Base-by-base conservation (phyloP, 2,113 vertebrate genomes). In the Ammodytes marinus region DNA sequence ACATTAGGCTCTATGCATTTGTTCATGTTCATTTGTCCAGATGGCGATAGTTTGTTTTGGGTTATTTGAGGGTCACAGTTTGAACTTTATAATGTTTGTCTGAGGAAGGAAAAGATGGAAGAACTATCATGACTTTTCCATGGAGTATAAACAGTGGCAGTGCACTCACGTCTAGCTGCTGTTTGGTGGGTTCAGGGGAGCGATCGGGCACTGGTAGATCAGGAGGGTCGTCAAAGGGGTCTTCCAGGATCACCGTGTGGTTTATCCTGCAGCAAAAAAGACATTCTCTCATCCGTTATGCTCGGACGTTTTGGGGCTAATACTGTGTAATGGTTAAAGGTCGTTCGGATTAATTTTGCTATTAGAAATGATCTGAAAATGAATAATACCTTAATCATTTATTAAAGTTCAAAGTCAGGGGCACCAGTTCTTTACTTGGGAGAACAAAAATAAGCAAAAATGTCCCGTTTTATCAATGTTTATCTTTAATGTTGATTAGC, bases 241-340 rank as follows among this genome's bases (percentile, higher is more conserved):
- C 98, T 45, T 99, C 98, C 85, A 99, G 94, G 91, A 99, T 96
- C 49, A 99, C 97, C 0, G 98, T 98, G 85, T 99, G 98, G 91
- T 97, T 99, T 94, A 99, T 98, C 93, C 98, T 99, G 88, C 11
- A 82, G 0, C 13, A 54, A 45, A 47, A 27, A 67, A 4, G 0
- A 65, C 19, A 79, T 17, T 57, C 0, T 27, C 7, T 55, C 15
- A 49, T 58, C 3, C 35, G 13, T 9, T 8, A 9, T 12, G 5
- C 3, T 0, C 8, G n/a, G 27, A 61, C 0, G 5, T 14, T 47
- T 42, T n/a, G 27, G 27, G 27, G 27, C 27, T 27, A 27, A 27
- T 27, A 27, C 27, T 27, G 27, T 27, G 27, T 27, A 27, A 27
- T 27, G 27, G 27, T 27, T 27, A 27, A 27, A 27, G 27, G 27